These are phyloP conservation scores for Drosophila helvetica DNA, from an alignment of 2,888 invertebrate genomes.

Conservation along the genomic window DNA sequence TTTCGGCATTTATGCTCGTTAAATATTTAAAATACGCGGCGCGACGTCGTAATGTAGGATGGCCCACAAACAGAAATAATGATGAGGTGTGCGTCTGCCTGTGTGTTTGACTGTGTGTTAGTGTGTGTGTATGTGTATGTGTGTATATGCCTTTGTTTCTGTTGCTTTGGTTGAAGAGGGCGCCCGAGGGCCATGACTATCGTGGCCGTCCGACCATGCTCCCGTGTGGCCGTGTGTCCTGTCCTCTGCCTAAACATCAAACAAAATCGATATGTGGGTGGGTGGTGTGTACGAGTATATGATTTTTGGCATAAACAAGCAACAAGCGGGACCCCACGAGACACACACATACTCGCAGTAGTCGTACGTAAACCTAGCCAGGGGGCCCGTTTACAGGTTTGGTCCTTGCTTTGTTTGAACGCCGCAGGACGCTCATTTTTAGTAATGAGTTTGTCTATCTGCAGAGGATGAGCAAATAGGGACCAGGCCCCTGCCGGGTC, in stretches of 20 bases:
- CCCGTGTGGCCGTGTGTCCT: constrained; percentile 18
- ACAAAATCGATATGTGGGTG: constrained; percentile 78
- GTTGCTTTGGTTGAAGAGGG: constrained; percentile 19
- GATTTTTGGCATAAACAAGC: constrained; percentile 77
- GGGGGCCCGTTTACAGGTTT: constrained; percentile 45
- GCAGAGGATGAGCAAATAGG: constrained; percentile 47
- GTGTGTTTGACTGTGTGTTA: neutral
- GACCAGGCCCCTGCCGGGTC: neutral
- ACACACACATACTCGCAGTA: constrained; percentile 8
- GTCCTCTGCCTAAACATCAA: constrained; percentile 68
- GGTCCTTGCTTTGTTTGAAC: constrained; percentile 73
- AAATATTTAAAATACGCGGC: constrained; percentile 72
- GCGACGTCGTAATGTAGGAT: constrained; percentile 47
- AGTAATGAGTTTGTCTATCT: constrained; percentile 77
- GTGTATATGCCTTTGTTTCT: constrained; percentile 34
- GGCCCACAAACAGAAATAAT: constrained; percentile 52
- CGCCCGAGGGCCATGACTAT: constrained; percentile 50
- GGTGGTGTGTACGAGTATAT: constrained; percentile 47
- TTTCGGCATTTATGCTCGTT: constrained; percentile 62
- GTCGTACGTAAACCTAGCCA: constrained; percentile 22
- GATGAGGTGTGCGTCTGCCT: constrained; percentile 28
- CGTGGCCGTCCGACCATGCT: constrained; percentile 13
- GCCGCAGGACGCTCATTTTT: constrained; percentile 78
- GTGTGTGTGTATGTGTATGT: constrained; percentile 18
- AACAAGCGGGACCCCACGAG: constrained; percentile 31